A percentile compares a stretch with the other conserved stretches of the same genome.
Evolutionary conservation across 2,888 invertebrate genomes (phyloP).

Genomic region (Teinopalpus imperialis): DNA sequence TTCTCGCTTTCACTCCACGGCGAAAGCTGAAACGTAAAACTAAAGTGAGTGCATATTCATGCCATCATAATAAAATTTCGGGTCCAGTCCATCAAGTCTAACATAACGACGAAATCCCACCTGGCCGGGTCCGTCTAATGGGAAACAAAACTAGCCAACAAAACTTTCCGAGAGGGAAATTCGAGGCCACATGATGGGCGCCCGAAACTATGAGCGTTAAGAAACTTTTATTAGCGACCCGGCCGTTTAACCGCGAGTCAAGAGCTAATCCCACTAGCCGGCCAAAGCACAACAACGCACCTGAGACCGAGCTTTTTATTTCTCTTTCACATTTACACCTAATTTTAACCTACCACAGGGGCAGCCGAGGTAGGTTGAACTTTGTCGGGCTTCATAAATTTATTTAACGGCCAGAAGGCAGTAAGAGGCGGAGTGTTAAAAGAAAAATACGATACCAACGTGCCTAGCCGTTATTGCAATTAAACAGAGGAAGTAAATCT

Average conservation of each 20-base stretch:
- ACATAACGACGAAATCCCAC: slow-evolving; percentile 53
- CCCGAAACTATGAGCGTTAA: slow-evolving; percentile 73
- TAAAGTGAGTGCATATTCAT: slow-evolving; percentile 32
- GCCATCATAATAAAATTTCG: slow-evolving; percentile 58
- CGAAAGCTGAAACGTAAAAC: slow-evolving; percentile 10
- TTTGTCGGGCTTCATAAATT: slow-evolving; percentile 81
- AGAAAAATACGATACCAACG: slow-evolving; percentile 82
- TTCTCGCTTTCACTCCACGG: slow-evolving; percentile 34
- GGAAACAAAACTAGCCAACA: slow-evolving; percentile 52
- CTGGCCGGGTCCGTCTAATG: slow-evolving; percentile 57
- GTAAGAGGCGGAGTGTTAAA: slow-evolving; percentile 81
- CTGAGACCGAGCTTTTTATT: slow-evolving; percentile 76
- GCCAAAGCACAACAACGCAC: slow-evolving; percentile 60
- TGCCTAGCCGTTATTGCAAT: slow-evolving; percentile 82
- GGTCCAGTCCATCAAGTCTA: slow-evolving; percentile 46
- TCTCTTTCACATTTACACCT: slow-evolving; percentile 75
- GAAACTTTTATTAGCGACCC: slow-evolving; percentile 75
- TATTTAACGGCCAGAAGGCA: slow-evolving; percentile 81
- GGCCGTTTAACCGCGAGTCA: slow-evolving; percentile 73
- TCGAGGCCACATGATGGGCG: slow-evolving; percentile 61
- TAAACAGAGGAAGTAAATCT: slow-evolving; percentile 83
- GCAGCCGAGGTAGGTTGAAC: slow-evolving; percentile 76
- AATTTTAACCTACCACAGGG: slow-evolving; percentile 67
- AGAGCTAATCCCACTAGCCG: slow-evolving; percentile 70
- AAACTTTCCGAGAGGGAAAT: slow-evolving; percentile 63